Evolutionary conservation across 2,888 invertebrate genomes (phyloP).

Genomic region (Eretmocerus hayati): DNA sequence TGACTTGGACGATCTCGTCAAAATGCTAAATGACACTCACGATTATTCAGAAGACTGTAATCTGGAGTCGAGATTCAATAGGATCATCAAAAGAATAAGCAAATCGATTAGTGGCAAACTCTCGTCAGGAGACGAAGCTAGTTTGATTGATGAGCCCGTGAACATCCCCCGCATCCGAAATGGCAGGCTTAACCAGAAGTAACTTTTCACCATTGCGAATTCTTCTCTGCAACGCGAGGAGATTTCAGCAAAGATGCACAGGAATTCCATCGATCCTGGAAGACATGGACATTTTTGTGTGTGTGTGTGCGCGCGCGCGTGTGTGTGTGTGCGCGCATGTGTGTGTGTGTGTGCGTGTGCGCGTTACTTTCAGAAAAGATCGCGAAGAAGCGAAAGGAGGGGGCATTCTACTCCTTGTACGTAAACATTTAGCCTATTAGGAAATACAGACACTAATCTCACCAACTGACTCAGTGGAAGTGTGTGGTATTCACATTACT

Average conservation of each 20-base stretch:
- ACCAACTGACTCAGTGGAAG: neutral
- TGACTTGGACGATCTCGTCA: neutral
- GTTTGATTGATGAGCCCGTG: neutral
- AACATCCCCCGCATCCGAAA: neutral
- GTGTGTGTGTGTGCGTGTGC: neutral
- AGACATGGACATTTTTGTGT: neutral
- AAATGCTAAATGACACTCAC: neutral
- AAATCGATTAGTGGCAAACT: neutral
- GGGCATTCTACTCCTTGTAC: neutral
- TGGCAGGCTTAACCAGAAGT: neutral
- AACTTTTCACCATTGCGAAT: neutral
- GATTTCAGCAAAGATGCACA: neutral
- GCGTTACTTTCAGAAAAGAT: neutral
- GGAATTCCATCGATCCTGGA: neutral
- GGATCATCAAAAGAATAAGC: too few species aligned
- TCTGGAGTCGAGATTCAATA: neutral
- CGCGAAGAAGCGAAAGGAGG: neutral
- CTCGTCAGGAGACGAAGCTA: neutral
- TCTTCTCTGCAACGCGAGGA: neutral
- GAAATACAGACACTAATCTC: neutral
- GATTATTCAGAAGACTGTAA: neutral
- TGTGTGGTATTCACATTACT: neutral
- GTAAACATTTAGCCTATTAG: neutral
- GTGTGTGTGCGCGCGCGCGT: neutral
- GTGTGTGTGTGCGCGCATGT: neutral